A percentile compares a stretch with the other conserved stretches of the same genome.
phyloP scores from a whole-genome alignment of 1,140 invertebrate species.

The Drosophila sturtevanti region DNA sequence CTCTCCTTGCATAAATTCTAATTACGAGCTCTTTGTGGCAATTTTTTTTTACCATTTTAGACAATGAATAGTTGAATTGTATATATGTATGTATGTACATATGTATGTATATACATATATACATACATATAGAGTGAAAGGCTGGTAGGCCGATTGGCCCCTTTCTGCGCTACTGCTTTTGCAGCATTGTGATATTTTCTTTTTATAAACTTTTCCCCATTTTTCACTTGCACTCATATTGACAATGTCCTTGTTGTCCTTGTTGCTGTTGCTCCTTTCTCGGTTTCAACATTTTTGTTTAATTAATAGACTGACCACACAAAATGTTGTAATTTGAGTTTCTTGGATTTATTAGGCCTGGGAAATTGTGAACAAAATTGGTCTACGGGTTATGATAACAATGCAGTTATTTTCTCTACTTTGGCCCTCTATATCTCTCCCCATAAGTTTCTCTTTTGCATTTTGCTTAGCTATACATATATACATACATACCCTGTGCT shows the following conservation, averaged over 20 bases:
- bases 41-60: too few relatives aligned
- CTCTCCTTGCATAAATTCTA: too few relatives aligned
- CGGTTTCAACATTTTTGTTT: constrained; percentile 15
- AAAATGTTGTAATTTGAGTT: constrained; percentile 45
- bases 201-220: constrained; percentile 2
- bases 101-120: background rate
- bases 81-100: too few relatives aligned
- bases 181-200: background rate
- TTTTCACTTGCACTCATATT: constrained; percentile 25
- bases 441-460: background rate
- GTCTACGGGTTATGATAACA: constrained; percentile 30
- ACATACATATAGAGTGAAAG: too few relatives aligned
- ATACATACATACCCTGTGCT: background rate
- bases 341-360: constrained; percentile 21
- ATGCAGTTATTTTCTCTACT: constrained; percentile 10
- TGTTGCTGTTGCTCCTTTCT: background rate
- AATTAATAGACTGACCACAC: constrained; percentile 53
- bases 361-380: constrained; percentile 15
- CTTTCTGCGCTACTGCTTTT: background rate
- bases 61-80: too few relatives aligned
- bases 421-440: background rate
- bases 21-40: too few relatives aligned
- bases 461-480: too few relatives aligned
- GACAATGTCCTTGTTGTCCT: background rate
- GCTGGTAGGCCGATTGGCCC: too few relatives aligned